phyloP scores from a whole-genome alignment of 1,140 invertebrate species.

The Dendrolimus punctatus region DNA sequence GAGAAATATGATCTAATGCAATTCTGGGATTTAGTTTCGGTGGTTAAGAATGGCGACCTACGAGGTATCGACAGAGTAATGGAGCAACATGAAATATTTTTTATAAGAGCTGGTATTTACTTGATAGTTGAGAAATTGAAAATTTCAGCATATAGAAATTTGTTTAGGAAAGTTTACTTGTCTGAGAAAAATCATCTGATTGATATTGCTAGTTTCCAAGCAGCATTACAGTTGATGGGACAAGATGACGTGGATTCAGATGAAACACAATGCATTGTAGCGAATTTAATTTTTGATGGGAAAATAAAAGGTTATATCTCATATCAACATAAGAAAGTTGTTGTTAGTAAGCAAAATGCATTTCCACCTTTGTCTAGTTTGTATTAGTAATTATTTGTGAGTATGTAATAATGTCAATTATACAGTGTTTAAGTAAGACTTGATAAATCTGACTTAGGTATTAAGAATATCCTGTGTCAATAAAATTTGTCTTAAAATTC shows the following conservation, averaged over 20 bases:
- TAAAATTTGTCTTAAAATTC: too few relatives aligned
- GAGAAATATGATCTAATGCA: constrained; percentile 93
- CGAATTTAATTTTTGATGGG: constrained; percentile 96
- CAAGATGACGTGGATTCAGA: constrained; percentile 92
- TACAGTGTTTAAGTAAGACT: too few relatives aligned
- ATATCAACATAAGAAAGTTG: constrained; percentile 96
- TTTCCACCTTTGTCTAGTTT: constrained; percentile 85
- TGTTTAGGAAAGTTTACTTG: constrained; percentile 96
- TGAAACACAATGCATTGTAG: constrained; percentile 96
- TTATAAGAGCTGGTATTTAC: constrained; percentile 96
- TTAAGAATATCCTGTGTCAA: too few relatives aligned
- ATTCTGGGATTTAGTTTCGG: constrained; percentile 90
- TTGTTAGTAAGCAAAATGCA: constrained; percentile 97
- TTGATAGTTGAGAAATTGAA: constrained; percentile 97
- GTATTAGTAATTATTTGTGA: constrained; percentile 33
- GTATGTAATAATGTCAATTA: neutral
- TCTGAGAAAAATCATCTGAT: constrained; percentile 93
- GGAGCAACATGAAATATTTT: constrained; percentile 90
- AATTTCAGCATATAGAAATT: constrained; percentile 94
- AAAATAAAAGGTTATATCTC: constrained; percentile 98
- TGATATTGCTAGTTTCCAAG: constrained; percentile 86
- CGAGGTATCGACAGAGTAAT: constrained; percentile 88
- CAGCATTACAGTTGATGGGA: constrained; percentile 85
- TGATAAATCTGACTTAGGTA: too few relatives aligned
- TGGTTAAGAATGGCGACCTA: constrained; percentile 93